Percentiles rank a stretch among this genome's conserved stretches.
These are phyloP conservation scores for Masnerella sp. DNA, from an alignment of 2,888 invertebrate genomes.

Conservation along the genomic window DNA sequence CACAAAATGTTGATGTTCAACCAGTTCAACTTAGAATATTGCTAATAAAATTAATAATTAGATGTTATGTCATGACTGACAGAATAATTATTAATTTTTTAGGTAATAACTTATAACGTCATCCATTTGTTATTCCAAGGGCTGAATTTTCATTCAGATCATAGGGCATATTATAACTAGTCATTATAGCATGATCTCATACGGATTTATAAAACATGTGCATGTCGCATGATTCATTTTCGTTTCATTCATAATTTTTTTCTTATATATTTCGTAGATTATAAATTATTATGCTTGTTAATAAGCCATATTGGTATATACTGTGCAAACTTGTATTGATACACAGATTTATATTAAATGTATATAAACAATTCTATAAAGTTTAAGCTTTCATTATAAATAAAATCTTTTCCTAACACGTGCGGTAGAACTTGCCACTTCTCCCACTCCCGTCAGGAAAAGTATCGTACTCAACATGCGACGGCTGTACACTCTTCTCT, in stretches of 20 bases:
- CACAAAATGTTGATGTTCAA: background rate
- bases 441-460: no score
- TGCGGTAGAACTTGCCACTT: no score
- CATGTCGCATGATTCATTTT: slow-evolving; percentile 68
- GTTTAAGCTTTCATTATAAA: no score
- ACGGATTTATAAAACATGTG: slow-evolving; percentile 69
- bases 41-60: slow-evolving; percentile 24
- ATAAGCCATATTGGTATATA: background rate
- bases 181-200: slow-evolving; percentile 74
- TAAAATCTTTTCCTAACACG: no score
- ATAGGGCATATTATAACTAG: slow-evolving; percentile 27
- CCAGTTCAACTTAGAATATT: background rate
- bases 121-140: slow-evolving; percentile 1
- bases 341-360: no score
- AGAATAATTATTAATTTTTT: slow-evolving; percentile 19
- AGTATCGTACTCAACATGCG: no score
- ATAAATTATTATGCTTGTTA: background rate
- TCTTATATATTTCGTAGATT: background rate
- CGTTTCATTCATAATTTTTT: slow-evolving; percentile 13
- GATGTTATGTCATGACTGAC: background rate
- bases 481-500: no score
- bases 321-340: no score
- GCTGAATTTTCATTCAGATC: slow-evolving; percentile 13
- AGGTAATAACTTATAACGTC: slow-evolving; percentile 15
- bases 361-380: no score